Evolutionary conservation across 92 coral and sea anemone genomes (phyloP).

Genomic region (Anthopleura xanthogrammica): DNA sequence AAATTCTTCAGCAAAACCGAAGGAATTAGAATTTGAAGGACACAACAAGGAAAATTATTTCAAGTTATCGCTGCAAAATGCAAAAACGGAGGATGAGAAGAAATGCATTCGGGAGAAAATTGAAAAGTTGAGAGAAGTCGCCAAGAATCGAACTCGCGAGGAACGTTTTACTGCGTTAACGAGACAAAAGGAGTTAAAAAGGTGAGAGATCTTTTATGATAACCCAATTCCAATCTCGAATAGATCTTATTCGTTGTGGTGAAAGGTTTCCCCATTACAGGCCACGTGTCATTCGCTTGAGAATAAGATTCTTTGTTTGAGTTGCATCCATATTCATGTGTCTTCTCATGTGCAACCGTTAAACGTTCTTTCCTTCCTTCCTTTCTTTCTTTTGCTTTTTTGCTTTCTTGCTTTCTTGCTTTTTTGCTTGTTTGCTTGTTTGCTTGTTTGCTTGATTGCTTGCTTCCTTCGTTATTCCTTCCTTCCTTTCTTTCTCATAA

Average conservation of each 20-base stretch:
- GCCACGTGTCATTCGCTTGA: too few relatives aligned
- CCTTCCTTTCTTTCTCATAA: neutral
- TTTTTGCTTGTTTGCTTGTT: neutral
- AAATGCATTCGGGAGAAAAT: constrained; percentile 89
- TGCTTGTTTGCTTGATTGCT: neutral
- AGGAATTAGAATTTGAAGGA: constrained; percentile 37
- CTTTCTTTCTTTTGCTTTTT: neutral
- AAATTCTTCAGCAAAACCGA: constrained; percentile 56
- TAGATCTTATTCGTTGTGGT: too few relatives aligned
- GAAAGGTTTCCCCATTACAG: too few relatives aligned
- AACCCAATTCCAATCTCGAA: neutral
- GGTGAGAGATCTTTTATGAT: neutral
- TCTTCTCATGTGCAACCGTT: too few relatives aligned
- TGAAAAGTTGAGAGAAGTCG: constrained; percentile 80
- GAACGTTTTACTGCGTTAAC: constrained; percentile 74
- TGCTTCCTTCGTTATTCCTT: neutral
- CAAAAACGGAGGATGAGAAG: constrained; percentile 77
- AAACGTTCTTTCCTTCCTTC: neutral
- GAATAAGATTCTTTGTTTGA: too few relatives aligned
- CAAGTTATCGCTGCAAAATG: constrained; percentile 56
- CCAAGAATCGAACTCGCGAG: constrained; percentile 87
- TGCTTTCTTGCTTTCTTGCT: neutral
- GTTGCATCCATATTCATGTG: neutral
- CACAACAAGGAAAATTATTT: constrained; percentile 85
- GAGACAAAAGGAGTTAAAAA: constrained; percentile 61